These are phyloP conservation scores for Ricordea florida DNA, from an alignment of 92 coral and sea anemone genomes.

Conservation along the genomic window DNA sequence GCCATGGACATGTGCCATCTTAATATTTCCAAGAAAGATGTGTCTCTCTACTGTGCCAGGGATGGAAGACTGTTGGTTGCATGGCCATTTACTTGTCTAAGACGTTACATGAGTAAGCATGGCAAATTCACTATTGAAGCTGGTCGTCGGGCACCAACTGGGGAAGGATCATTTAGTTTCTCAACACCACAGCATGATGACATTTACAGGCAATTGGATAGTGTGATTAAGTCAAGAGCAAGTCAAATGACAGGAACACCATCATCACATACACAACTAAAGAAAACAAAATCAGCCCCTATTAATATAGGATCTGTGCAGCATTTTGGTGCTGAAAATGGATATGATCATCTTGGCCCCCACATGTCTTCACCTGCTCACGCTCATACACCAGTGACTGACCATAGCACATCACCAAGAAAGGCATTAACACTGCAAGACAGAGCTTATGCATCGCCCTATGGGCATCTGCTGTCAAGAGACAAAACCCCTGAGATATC, in stretches of 20 bases:
- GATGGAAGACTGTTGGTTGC: slow-evolving; percentile 91
- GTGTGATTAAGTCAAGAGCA: slow-evolving; percentile 88
- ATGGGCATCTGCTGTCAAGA: slow-evolving; percentile 59
- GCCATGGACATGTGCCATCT: slow-evolving; percentile 80
- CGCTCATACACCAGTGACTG: background rate
- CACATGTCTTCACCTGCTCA: slow-evolving; percentile 3
- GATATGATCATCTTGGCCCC: slow-evolving; percentile 3
- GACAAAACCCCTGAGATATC: no score
- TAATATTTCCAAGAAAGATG: slow-evolving; percentile 82
- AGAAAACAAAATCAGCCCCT: slow-evolving; percentile 30
- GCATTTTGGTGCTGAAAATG: background rate
- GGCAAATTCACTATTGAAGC: slow-evolving; percentile 93
- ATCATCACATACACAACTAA: slow-evolving; percentile 1
- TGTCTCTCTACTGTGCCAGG: slow-evolving; percentile 80
- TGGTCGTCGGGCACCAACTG: slow-evolving; percentile 97
- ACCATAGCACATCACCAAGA: background rate
- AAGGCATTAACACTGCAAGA: slow-evolving; percentile 8
- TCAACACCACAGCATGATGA: slow-evolving; percentile 89
- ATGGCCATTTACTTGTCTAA: slow-evolving; percentile 96
- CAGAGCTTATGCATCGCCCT: slow-evolving; percentile 82
- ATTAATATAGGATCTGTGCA: background rate
- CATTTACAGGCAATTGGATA: slow-evolving; percentile 86
- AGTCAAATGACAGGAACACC: slow-evolving; percentile 26
- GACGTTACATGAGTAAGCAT: slow-evolving; percentile 89
- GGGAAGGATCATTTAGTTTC: slow-evolving; percentile 91